Evolutionary conservation across 2,113 vertebrate species (phyloP), one percentile per base, ranked within the genome.

Genomic region (Onychostoma macrolepis): DNA sequence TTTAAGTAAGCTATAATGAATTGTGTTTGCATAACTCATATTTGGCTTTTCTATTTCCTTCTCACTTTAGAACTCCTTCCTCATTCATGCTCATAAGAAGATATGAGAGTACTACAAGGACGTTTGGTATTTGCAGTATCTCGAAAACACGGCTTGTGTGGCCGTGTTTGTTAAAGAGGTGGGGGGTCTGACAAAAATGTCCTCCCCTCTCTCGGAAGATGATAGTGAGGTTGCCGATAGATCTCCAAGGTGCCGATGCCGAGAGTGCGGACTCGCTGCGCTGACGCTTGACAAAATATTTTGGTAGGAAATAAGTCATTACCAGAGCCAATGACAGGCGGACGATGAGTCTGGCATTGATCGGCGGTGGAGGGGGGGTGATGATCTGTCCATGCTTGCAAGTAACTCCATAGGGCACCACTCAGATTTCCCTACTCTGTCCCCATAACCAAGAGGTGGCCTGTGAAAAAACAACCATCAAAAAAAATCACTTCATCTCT

Each of bases 241-340:
- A 95, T 94, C 92, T 92, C 93, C 74, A 91, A 95, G 95, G 94
- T 95, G 95, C 95, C 94, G 95, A 96, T 95, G 96, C 93, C 89
- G 91, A 94, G 95, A 95, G 94, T 93, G 94, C 95, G 89, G 94
- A 95, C 91, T 92, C 90, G 93, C 93, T 93, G 92, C 92, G 95
- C 92, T 95, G 92, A 95, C 95, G 95, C 94, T 94, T 90, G 95
- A 94, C 95, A 96, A 96, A 96, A 97, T 97, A 96, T 96, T 97
- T 96, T 96, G 95, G 94, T 95, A 94, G 94, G 95, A 87, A 88
- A 88, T 85, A 96, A 94, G 95, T 96, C 95, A 96, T 96, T 96
- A 95, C 79, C 56, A 88, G 83, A 30, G 50, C 83, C 87, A 89
- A 87, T 88, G 86, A 89, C 87, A 82, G 89, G 89, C 89, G 87